phyloP scores from a whole-genome alignment of 2,113 vertebrate genomes.

The Oryzias celebensis region DNA sequence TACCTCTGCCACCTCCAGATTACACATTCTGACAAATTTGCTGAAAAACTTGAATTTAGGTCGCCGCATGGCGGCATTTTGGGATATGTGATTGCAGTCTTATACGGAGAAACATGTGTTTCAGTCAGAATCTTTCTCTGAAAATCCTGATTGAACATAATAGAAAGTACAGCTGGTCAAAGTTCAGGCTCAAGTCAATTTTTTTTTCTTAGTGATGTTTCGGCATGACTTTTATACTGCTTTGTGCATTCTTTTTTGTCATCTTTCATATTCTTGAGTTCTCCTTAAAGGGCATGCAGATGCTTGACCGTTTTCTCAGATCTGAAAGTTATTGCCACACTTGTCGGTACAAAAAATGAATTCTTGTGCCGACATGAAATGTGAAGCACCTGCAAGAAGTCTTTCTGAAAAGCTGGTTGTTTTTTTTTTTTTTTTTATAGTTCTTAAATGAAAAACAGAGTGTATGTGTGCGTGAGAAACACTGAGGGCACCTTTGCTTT shows the following conservation, averaged over 20 bases:
- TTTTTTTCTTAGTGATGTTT: neutral
- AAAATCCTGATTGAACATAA: no score
- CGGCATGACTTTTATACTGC: neutral
- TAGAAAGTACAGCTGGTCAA: no score
- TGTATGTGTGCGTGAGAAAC: conserved; percentile 8
- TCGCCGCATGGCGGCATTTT: no score
- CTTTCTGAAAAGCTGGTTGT: neutral
- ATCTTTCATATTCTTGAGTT: neutral
- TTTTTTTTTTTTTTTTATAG: no score
- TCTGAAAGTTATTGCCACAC: conserved; percentile 24
- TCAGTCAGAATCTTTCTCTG: no score
- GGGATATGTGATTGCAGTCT: no score
- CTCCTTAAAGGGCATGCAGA: conserved; percentile 5
- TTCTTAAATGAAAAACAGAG: conserved; percentile 55
- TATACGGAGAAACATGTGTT: no score
- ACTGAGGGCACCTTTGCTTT: no score
- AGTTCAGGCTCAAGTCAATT: no score
- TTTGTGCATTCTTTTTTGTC: neutral
- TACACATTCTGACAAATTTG: no score
- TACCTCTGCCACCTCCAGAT: no score
- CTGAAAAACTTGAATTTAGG: no score
- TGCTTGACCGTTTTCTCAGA: conserved; percentile 3
- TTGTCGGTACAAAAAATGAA: conserved; percentile 11
- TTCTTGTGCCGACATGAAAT: conserved; percentile 1
- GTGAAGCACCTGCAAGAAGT: conserved; percentile 25